Evolutionary conservation across 2,797 vertebrate species (phyloP).

Genomic region (Botia kubotai): DNA sequence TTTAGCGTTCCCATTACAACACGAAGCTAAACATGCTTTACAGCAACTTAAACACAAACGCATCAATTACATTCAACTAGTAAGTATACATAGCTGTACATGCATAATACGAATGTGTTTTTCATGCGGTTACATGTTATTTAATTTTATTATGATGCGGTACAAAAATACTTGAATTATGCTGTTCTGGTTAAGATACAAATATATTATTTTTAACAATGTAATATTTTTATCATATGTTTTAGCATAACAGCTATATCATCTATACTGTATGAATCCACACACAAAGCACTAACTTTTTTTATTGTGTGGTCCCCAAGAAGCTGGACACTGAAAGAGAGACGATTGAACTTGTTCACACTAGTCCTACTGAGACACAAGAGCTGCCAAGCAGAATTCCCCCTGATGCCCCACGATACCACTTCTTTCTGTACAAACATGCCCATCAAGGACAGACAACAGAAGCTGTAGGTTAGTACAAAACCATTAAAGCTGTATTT

Average conservation of each 20-base stretch:
- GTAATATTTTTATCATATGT: too few species aligned
- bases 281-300: conserved; percentile 4
- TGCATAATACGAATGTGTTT: too few species aligned
- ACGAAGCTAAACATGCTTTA: conserved; percentile 89
- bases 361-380: conserved; percentile 86
- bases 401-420: conserved; percentile 91
- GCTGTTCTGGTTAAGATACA: neutral
- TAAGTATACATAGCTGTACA: too few species aligned
- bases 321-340: conserved; percentile 91
- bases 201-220: too few species aligned
- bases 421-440: conserved; percentile 97
- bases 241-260: too few species aligned
- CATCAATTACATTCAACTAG: conserved; percentile 97
- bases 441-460: conserved; percentile 90
- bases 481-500: too few species aligned
- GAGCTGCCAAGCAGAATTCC: conserved; percentile 93
- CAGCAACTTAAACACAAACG: conserved; percentile 89
- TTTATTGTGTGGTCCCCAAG: conserved; percentile 61
- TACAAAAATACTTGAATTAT: neutral
- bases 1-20: conserved; percentile 92
- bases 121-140: too few species aligned
- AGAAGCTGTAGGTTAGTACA: conserved; percentile 91
- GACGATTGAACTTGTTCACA: conserved; percentile 95
- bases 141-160: too few species aligned
- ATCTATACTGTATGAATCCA: neutral